Evolutionary conservation across 2,113 vertebrate species (phyloP), one percentile per base, ranked within the genome.

Genomic region (Octodon degus): DNA sequence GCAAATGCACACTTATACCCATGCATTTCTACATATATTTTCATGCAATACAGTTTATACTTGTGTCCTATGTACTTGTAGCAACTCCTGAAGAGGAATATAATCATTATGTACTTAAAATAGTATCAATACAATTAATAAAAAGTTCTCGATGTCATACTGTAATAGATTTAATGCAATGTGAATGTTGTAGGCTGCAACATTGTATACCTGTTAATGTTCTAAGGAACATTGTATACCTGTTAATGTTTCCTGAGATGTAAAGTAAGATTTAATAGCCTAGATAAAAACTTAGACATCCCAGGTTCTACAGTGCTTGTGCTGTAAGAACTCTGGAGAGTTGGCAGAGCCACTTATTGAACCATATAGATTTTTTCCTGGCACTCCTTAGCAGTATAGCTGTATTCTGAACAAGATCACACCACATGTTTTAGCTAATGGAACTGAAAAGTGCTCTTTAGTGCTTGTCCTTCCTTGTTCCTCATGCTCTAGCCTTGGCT

Each of bases 281-380:
- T 90, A 94, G 50, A 22, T 86, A 82, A 95, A 91, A 91, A 94
- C 67, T 88, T 84, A 90, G 68, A 89, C 37, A 83, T 37, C 70
- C 89, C 43, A 83, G 16, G 12, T 79, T 88, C 34, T 77, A 4
- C 77, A 30, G 22, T 86, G 34, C 2, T 79, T 83, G 40, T 55
- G 0, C 19, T 89, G 47, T 91, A 43, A 85, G 24, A 85, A 20
- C 74, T 74, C 13, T 40, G 50, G 55, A 72, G 58, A 47, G 34
- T 47, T 37, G 10, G 85, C 0, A 2, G 77, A 90, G 53, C 24
- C 47, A 86, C 84, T 96, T 93, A 95, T 22, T 87, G 68, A 98
- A 55, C 55, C 22, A 0, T 58, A 95, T 40, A 70, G 80, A 88
- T 83, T 89, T 91, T 94, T 85, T 76, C 58, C 53, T 96, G 92